phyloP scores from a whole-genome alignment of 1,140 invertebrate genomes.

The Ladona fulva region DNA sequence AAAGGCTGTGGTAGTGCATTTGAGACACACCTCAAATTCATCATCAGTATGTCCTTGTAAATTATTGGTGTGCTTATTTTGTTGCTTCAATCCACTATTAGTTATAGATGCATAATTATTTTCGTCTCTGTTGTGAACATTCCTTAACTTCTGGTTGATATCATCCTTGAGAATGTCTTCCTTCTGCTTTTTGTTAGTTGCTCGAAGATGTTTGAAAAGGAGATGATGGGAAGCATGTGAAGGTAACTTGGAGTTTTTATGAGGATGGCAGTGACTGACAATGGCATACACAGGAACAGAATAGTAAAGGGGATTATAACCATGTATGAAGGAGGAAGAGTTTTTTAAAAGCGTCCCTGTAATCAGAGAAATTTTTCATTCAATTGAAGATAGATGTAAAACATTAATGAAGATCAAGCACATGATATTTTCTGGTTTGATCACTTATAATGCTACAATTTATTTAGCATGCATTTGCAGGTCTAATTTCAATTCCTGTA shows the following conservation, averaged over 20 bases:
- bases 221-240: neutral
- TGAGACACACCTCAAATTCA: too few species aligned
- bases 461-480: too few species aligned
- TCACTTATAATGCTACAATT: too few species aligned
- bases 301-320: slow-evolving; percentile 43
- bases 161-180: neutral
- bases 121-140: too few species aligned
- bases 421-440: neutral
- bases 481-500: too few species aligned
- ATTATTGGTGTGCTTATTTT: too few species aligned
- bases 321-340: slow-evolving; percentile 47
- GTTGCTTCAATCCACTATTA: too few species aligned
- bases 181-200: neutral
- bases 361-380: neutral
- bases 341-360: slow-evolving; percentile 42
- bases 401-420: neutral
- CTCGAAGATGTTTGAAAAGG: neutral
- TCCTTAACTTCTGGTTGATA: too few species aligned
- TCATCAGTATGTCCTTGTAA: too few species aligned
- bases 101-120: too few species aligned
- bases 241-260: neutral
- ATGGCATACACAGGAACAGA: slow-evolving; percentile 50
- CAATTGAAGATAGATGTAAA: too few species aligned
- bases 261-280: slow-evolving; percentile 36
- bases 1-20: too few species aligned